Base-by-base conservation (phyloP, 1,140 invertebrate genomes). In the Oscheius sp. region DNA sequence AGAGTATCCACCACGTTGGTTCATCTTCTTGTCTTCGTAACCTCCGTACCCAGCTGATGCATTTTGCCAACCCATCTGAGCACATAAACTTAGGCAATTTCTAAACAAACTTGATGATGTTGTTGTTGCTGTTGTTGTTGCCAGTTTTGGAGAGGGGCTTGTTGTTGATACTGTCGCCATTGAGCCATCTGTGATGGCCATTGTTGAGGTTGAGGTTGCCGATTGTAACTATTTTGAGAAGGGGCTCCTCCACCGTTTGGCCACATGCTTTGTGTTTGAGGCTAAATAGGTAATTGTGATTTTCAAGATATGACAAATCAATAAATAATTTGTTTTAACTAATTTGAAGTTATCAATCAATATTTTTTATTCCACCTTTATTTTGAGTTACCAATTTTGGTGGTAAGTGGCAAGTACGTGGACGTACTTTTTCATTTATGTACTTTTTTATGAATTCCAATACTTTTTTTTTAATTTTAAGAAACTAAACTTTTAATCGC, bases 91-190 rank as follows among this genome's bases (percentile, higher is more conserved):
- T 15, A 55, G 7, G 49, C 15, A 4, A 55, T 13, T 13, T n/a
- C n/a, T n/a, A 26, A 13, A 4, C 49, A 23, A 55, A 55, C 49
- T 23, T 55, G 49, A 20, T 55, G 49, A 4, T 7, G 49, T 4
- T 7, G 49, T 63, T 63, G 59, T 63, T 63, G 59, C 7, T 58
- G 52, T 58, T 58, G 52, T 58, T 58, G 52, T 58, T 58, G 52
- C 28, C 7, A 7, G 26, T 13, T 20, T 63, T 13, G 29, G 10
- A 34, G 26, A 3, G 4, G 29, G 4, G n/a, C n/a, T 31, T 63
- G 28, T 10, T 32, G 7, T 63, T 10, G 59, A 10, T 32, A 18
- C 29, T 31, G 29, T 63, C 34, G 59, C 18, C 13, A 45, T 13
- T 45, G 42, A 13, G n/a, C n/a, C n/a, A n/a, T n/a, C n/a, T n/a